Evolutionary conservation across 2,888 invertebrate species (phyloP), one percentile per base, ranked within the genome.

Genomic region (Cryptosula pallasiana): DNA sequence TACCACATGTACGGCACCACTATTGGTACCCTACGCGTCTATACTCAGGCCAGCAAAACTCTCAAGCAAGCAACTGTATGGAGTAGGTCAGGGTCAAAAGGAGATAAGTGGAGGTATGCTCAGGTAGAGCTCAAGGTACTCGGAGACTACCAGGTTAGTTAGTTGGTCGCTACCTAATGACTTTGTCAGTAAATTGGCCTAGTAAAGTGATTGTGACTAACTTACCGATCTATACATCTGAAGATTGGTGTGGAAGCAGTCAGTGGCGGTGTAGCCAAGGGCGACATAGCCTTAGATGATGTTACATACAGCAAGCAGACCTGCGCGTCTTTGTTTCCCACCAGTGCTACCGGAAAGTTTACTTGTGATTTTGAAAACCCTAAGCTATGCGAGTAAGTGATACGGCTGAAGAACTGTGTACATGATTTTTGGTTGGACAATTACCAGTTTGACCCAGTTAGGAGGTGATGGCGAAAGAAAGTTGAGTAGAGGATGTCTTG

Each of bases 251-350:
- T 82, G 78, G 81, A 81, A 74, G 81, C 78, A 55, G 73, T 76
- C 1, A 72, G 75, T 9, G 81, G 80, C 1, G 70, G 13, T 5
- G 73, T 76, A 32, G 76, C 74, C 69, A 73, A 72, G 63, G 80
- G 81, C 34, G 79, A 80, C 72, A 81, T 82, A 16, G 80, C 81
- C 45, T 78, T 83, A 71, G 83, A 83, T 78, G 83, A 83, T 71
- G 77, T 82, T 29, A 77, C 32, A 3, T 36, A 23, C 45, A 54
- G 35, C 32, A 20, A 25, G 27, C 25, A 29, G 13, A 32, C 29
- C 32, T 63, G 63, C 32, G 20, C 63, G 29, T 34, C 29, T 32
- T 13, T 32, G 25, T 25, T 29, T 9, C 32, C 27, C 2, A 5
- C 5, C 63, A 63, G 32, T 32, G 32, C 63, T 13, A 32, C 63